phyloP scores from a whole-genome alignment of 2,797 vertebrate species.

The Rhabdomys pumilio region DNA sequence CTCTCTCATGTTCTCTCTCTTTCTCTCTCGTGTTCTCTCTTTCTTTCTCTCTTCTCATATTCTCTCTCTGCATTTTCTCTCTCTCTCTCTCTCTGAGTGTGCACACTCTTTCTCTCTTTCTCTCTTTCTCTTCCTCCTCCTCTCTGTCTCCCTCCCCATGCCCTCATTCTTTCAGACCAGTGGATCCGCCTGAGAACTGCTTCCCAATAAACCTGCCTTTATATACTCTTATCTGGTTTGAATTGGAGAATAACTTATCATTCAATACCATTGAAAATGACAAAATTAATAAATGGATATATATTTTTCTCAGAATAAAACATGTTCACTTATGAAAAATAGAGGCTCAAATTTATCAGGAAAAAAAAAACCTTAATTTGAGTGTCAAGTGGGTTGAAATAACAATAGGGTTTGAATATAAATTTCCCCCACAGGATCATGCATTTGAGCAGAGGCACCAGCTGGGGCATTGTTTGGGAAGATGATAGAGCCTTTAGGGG shows the following conservation, averaged over 20 bases:
- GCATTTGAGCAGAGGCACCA: not conserved
- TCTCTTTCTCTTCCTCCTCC: not conserved
- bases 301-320: constrained; percentile 6
- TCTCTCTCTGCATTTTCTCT: too few species aligned
- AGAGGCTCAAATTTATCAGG: not conserved
- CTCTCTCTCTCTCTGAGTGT: too few species aligned
- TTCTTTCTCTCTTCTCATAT: too few species aligned
- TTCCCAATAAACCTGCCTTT: not conserved
- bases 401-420: not conserved
- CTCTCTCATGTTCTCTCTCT: too few species aligned
- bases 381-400: not conserved
- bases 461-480: not conserved
- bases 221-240: not conserved
- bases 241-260: not conserved
- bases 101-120: not conserved
- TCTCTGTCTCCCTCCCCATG: not conserved
- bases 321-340: not conserved
- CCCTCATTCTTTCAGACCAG: not conserved
- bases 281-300: not conserved
- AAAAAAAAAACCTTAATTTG: not conserved
- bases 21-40: too few species aligned
- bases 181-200: not conserved
- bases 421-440: not conserved
- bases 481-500: not conserved
- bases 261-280: not conserved